Evolutionary conservation across 2,797 vertebrate species (phyloP), one percentile per base, ranked within the genome.

Genomic region (Sebastes alutus): DNA sequence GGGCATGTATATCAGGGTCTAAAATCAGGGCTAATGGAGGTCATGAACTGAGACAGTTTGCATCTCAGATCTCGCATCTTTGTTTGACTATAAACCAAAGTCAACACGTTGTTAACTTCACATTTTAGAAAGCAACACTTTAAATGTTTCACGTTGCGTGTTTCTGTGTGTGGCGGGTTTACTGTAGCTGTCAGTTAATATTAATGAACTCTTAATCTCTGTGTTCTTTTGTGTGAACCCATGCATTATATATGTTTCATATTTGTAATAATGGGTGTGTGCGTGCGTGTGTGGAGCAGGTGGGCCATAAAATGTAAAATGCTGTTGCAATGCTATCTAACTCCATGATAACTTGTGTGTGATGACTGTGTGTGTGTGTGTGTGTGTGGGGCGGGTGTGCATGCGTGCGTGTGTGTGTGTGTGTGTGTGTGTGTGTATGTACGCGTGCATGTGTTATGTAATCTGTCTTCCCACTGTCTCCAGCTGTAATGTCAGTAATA

Each of bases 401-500:
- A 6, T 42, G 38, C 2, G 18, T 59, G 38, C 25, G 23, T 27
- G 13, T 52, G 38, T 56, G 59, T 32, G 27, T 54, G 60, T 59
- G 18, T 52, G 25, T 62, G 54, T 38, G 29, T 54, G 60, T 63
- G 46, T 61, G 23, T 35, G 16, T 46, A 32, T 16, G 35, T 18
- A 62, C 16, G 59, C 13, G 22, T 64, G 20, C 35, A 16, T 18
- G 32, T 42, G 22, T 86, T 81, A 67, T 72, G 30, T 79, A 79
- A 87, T 86, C 65, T 71, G 69, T 83, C 83, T 76, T 84, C 71
- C 52, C 30, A 65, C 54, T 65, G 78, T 89, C 73, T 86, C 73
- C 13, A 76, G 72, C 71, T 80, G 82, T 87, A 86, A 79, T 68
- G 70, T 75, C 80, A 70, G 83, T 86, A 83, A 86, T 91, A 88